phyloP scores from a whole-genome alignment of 2,113 vertebrate genomes.

The Muscicapa adusta region DNA sequence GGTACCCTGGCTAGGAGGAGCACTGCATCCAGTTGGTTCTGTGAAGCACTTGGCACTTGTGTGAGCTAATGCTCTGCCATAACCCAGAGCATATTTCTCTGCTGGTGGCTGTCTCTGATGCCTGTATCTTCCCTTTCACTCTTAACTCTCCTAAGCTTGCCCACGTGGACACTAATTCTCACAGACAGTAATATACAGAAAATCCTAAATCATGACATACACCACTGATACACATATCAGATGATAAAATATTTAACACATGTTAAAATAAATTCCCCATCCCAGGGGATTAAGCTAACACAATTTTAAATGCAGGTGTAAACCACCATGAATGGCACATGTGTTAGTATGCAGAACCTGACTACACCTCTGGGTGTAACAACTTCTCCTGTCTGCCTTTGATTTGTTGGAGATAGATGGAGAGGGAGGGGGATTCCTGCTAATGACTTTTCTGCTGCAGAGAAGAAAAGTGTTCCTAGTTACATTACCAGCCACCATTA shows the following conservation, averaged over 20 bases:
- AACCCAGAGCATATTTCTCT: neutral
- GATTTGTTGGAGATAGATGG: conserved; percentile 42
- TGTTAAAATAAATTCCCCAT: conserved; percentile 17
- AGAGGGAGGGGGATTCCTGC: neutral
- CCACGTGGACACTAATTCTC: neutral
- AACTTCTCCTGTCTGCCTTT: conserved; percentile 50
- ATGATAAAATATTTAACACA: conserved; percentile 13
- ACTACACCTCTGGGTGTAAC: neutral
- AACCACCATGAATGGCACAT: neutral
- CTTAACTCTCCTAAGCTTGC: neutral
- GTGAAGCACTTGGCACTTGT: neutral
- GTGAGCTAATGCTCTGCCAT: neutral
- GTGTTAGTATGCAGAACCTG: conserved; percentile 11
- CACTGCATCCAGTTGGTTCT: rapidly evolving
- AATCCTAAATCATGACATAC: neutral
- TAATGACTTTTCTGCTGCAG: conserved; percentile 14
- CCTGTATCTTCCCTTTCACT: neutral
- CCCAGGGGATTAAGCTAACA: conserved; percentile 1
- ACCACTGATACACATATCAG: neutral
- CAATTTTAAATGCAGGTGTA: neutral
- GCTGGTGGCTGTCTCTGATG: neutral
- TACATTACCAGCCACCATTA: conserved; percentile 24
- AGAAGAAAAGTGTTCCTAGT: conserved; percentile 39
- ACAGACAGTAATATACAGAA: neutral
- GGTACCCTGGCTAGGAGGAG: neutral